Evolutionary conservation across 2,888 invertebrate genomes (phyloP).

Genomic region (Tipula unca): DNA sequence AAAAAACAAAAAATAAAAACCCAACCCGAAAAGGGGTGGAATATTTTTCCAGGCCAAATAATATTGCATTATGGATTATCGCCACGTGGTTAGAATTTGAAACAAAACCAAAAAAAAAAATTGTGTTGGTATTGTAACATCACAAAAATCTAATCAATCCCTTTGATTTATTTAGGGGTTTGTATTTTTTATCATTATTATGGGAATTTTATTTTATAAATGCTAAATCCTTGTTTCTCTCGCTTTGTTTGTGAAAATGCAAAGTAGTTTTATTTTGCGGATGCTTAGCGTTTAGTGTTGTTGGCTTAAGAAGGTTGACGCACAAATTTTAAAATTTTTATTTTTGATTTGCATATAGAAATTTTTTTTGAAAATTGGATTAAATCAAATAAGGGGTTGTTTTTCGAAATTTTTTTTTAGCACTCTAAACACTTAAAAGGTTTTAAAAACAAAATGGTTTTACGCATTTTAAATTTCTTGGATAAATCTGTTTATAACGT

Average conservation of each 20-base stretch:
- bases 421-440: not conserved
- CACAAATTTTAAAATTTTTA: not conserved
- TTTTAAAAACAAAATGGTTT: not conserved
- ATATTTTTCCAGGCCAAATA: not conserved
- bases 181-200: not conserved
- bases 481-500: too few species aligned
- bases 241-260: not conserved
- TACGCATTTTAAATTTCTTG: not conserved
- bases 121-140: not conserved
- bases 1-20: not conserved
- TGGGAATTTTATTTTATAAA: not conserved
- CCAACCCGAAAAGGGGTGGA: not conserved
- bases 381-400: not conserved
- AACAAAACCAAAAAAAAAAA: not conserved
- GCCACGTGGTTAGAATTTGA: constrained; percentile 14
- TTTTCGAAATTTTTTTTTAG: not conserved
- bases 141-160: not conserved
- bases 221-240: not conserved
- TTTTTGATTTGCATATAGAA: not conserved
- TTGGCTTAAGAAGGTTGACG: not conserved
- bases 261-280: not conserved
- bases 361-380: not conserved
- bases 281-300: not conserved
- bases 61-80: constrained; percentile 3
- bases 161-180: not conserved